These are phyloP conservation scores for Mola mola DNA, from an alignment of 2,113 vertebrate species.

Conservation along the genomic window DNA sequence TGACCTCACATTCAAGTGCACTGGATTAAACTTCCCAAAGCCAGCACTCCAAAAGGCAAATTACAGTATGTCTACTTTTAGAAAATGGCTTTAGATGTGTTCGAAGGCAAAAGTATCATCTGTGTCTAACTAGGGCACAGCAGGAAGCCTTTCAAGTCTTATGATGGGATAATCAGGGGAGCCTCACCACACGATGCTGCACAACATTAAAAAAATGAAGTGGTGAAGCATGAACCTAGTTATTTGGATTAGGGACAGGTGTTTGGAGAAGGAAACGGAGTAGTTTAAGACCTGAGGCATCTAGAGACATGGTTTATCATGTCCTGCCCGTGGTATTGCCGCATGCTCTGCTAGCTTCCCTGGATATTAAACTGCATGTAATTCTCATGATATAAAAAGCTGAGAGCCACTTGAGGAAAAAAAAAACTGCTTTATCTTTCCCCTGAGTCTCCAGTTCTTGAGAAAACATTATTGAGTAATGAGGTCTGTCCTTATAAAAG, in stretches of 20 bases:
- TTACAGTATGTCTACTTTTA: too few relatives aligned
- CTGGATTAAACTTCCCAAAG: too few relatives aligned
- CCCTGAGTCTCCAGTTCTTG: conserved; percentile 27
- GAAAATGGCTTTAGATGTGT: too few relatives aligned
- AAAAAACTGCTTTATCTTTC: conserved; percentile 36
- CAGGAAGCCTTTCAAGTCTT: conserved; percentile 43
- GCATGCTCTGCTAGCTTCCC: conserved; percentile 25
- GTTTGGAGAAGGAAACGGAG: conserved; percentile 32
- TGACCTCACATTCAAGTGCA: too few relatives aligned
- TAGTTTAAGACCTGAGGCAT: conserved; percentile 33
- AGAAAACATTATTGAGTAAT: conserved; percentile 32
- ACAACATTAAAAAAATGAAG: conserved; percentile 18
- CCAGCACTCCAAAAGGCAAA: too few relatives aligned
- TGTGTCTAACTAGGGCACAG: conserved; percentile 58
- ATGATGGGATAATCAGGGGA: conserved; percentile 51
- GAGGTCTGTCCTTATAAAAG: conserved; percentile 15
- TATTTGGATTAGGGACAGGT: conserved; percentile 52
- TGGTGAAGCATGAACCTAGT: conserved; percentile 25
- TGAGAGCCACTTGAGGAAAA: conserved; percentile 36
- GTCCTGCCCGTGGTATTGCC: conserved; percentile 39
- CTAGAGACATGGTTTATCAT: conserved; percentile 20
- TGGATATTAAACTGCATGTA: conserved; percentile 49
- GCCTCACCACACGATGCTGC: conserved; percentile 18
- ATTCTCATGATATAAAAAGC: conserved; percentile 36
- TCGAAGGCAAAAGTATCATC: too few relatives aligned